Evolutionary conservation across 1,140 invertebrate species (phyloP), one percentile per base, ranked within the genome.

Genomic region (Leucophenga varia): DNA sequence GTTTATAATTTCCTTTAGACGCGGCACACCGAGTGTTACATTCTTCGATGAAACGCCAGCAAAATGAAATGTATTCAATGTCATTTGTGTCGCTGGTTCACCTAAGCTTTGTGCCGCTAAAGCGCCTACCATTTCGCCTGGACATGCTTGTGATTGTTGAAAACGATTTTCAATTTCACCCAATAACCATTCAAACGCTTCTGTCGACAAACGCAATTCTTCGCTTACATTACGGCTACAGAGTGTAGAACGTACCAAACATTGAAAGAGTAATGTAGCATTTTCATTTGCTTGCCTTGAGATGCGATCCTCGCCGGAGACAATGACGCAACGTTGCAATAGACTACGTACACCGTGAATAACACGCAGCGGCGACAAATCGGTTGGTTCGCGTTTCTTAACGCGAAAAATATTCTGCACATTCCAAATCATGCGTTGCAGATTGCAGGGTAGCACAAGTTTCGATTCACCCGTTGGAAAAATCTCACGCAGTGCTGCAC

Each of bases 81-180:
- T 99, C 95, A 98, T 98, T 80, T 99, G 95, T 55, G 95, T 98
- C 43, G 95, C 96, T 17, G 96, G 96, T 77, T 98, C 96, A 61
- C 96, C 96, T 5, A 98, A 83, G 55, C 91, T 95, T 76, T 99
- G 96, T 3, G 96, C 96, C 51, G 95, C 95, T 46, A 99, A 78
- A 3, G 95, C 94, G 30, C 96, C 96, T 1, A 98, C 95, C 95
- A 98, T 98, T 79, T 98, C 95, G 54, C 95, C 95, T 9, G 95
- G 93, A 56, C 77, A 79, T 39, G 88, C 90, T 78, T 95, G 92
- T 17, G 95, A 91, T 75, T 97, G 93, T 70, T 95, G 90, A 80
- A 98, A 99, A 61, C 93, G 80, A 1, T 91, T 93, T 78, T 97
- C 94, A 50, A 99, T 96, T 86, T 98, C 96, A 74, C 96, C 95